Evolutionary conservation across 2,113 vertebrate genomes (phyloP).

Genomic region (Sylvilagus bachmani): DNA sequence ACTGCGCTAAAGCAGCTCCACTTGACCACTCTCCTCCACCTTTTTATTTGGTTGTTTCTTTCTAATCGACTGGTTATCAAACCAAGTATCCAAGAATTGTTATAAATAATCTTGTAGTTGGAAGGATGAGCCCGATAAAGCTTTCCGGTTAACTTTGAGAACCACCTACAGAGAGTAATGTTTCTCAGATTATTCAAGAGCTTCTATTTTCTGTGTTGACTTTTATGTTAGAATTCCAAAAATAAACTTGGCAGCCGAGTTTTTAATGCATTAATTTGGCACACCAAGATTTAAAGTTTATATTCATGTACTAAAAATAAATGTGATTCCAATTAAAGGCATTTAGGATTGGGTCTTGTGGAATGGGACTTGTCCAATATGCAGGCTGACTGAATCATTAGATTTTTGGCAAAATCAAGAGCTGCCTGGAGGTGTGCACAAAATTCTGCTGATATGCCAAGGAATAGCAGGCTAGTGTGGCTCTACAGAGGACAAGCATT

Average conservation of each 20-base stretch:
- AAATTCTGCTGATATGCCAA: neutral
- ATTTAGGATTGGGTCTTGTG: neutral
- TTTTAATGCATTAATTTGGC: conserved; percentile 39
- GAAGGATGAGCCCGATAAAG: neutral
- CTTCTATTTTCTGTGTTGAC: conserved; percentile 35
- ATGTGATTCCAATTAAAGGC: neutral
- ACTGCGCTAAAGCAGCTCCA: neutral
- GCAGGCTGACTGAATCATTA: neutral
- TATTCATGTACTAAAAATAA: conserved; percentile 38
- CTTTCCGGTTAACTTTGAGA: neutral
- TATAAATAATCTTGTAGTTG: neutral
- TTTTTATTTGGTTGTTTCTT: neutral
- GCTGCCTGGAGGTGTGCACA: neutral
- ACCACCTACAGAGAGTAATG: neutral
- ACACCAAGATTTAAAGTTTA: conserved; percentile 48
- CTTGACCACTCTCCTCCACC: neutral
- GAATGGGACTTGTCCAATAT: conserved; percentile 1
- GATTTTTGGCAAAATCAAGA: conserved; percentile 30
- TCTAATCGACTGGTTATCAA: conserved; percentile 4
- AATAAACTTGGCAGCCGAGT: conserved; percentile 38
- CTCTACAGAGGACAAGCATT: neutral
- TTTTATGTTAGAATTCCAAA: conserved; percentile 53
- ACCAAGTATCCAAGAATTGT: neutral
- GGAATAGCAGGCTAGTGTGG: neutral
- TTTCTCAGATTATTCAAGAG: conserved; percentile 10